Conservation (phyloP, 2,888 invertebrate species). For the Hirtodrosophila histrioides region DNA sequence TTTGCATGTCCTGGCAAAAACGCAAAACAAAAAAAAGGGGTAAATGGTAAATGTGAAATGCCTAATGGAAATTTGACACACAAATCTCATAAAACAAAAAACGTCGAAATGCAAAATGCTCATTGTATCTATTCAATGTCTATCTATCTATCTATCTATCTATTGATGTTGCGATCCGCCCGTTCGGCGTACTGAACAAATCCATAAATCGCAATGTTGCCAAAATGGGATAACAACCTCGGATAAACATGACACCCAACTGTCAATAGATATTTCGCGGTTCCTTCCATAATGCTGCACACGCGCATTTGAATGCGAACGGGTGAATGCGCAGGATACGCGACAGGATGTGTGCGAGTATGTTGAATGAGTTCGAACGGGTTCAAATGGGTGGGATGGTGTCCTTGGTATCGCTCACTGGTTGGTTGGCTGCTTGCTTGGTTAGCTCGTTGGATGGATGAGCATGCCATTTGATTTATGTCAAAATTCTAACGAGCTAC, state of each 20-base stretch:
- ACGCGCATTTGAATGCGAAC: conserved; percentile 57
- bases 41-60: conserved; percentile 68
- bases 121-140: conserved; percentile 74
- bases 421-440: conserved; percentile 24
- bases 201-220: conserved; percentile 83
- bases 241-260: conserved; percentile 85
- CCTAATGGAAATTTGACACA: conserved; percentile 83
- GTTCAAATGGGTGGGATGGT: conserved; percentile 22
- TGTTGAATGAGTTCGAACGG: conserved; percentile 8
- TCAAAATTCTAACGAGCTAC: conserved; percentile 82
- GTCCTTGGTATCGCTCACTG: background rate
- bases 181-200: conserved; percentile 53
- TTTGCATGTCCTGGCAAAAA: conserved; percentile 68
- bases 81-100: conserved; percentile 76
- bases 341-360: conserved; percentile 12
- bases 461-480: conserved; percentile 84
- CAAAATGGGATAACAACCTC: conserved; percentile 83
- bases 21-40: conserved; percentile 38
- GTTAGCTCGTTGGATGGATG: conserved; percentile 60
- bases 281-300: conserved; percentile 82
- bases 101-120: conserved; percentile 67
- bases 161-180: conserved; percentile 52
- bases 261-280: conserved; percentile 85
- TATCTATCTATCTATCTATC: conserved; percentile 48
- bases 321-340: conserved; percentile 18